Conservation (phyloP, 2,797 vertebrate genomes). For the Pampus argenteus region DNA sequence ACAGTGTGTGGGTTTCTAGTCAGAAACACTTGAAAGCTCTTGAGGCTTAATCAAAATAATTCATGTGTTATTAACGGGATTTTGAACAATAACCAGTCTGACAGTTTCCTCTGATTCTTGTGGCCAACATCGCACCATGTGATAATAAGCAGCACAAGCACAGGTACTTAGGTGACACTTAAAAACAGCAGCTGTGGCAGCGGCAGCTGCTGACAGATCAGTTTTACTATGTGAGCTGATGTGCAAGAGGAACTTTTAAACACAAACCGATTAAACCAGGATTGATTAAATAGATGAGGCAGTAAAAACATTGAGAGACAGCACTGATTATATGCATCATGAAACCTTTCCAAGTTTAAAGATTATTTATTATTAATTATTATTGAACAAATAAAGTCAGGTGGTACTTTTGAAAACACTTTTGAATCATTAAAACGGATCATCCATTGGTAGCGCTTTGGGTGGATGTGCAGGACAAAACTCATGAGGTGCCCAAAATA, state of each 20-base stretch:
- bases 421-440: background rate
- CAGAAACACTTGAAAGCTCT: background rate
- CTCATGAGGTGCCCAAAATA: too few species aligned
- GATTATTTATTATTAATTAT: background rate
- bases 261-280: background rate
- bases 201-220: constrained; percentile 26
- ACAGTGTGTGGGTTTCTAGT: too few species aligned
- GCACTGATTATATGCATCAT: too few species aligned
- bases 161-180: constrained; percentile 23
- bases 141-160: constrained; percentile 15
- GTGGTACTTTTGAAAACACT: background rate
- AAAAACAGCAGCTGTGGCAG: constrained; percentile 34
- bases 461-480: background rate
- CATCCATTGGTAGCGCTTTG: background rate
- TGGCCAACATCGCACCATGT: constrained; percentile 5
- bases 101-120: background rate
- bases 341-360: background rate
- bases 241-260: background rate
- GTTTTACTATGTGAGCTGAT: constrained; percentile 4
- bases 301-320: background rate
- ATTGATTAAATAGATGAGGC: background rate
- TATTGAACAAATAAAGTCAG: background rate
- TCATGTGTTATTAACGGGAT: background rate
- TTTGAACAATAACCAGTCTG: background rate
- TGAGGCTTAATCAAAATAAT: background rate